Evolutionary conservation across 2,113 vertebrate species (phyloP), one percentile per base, ranked within the genome.

Genomic region (Stomatorhinus ivindoensis): DNA sequence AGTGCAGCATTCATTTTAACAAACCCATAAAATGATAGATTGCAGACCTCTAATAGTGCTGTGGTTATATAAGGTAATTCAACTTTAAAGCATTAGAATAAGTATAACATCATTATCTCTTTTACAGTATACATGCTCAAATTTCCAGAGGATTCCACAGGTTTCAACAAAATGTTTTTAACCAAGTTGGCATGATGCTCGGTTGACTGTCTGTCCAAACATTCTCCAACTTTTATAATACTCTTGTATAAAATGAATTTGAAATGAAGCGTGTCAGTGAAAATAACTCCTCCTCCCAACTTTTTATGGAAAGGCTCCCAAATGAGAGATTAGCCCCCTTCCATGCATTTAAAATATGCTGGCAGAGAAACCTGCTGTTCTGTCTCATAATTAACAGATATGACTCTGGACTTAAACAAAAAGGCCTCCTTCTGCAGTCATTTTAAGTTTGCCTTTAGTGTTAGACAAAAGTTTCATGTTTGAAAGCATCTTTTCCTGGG

Each of bases 331-430:
- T 87, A 87, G 87, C 9, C 15, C 4, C 31, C 47, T 61, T 31
- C 61, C 84, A 73, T 50, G 65, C 53, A 86, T 50, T 87, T 89
- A 69, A 89, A 89, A 89, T 89, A 51, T n/a, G 44, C 51, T 86
- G 89, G 89, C 83, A 73, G 17, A n/a, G 42, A 87, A 21, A 87
- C 35, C 83, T n/a, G 17, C 55, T 88, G 9, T 39, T 48, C 89
- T 90, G 61, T 87, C 39, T 46, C 69, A 87, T 46, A 89, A 89
- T 86, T 73, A 73, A 87, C 58, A 47, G 44, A 86, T 87, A 39
- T 73, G 53, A 84, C 27, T 53, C 51, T 44, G 61, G 19, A 83
- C 48, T 84, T 55, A 82, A 84, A 80, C 51, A 89, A 89, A 89
- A 83, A 85, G 6, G 11, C 51, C 27, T 24, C 21, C 47, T 61